Evolutionary conservation across 1,140 invertebrate genomes (phyloP), one percentile per base, ranked within the genome.

Genomic region (Neotoxoptera formosana): DNA sequence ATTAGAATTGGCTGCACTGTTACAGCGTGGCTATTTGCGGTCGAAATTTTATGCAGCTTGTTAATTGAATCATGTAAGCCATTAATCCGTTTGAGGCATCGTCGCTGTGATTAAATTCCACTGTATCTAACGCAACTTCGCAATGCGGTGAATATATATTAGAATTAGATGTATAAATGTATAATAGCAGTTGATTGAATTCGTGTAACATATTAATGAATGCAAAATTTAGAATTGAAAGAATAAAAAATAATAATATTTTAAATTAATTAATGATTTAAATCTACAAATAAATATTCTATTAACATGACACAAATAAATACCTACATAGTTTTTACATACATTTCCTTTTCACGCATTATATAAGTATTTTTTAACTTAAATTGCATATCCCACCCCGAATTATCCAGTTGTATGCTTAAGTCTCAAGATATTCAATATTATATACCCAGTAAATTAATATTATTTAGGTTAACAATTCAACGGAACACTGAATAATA

Each of bases 51-150:
- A 87, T 48, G 86, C 47, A 87, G 84, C 84, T 48, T 87, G 30
- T 87, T 48, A 87, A 87, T 48, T 87, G 86, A 87, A 87, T 87
- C 41, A 47, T 51, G 86, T 87, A 87, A 87, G 25, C 45, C 86
- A 87, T 87, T 87, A 87, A 87, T 87, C 45, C 45, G 86, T 48
- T n/a, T 47, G 45, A 87, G 45, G 45, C 45, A 25, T 47, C 84
- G 84, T 30, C 84, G 45, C 41, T 51, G 86, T 87, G 86, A 87
- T 87, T 87, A 87, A 87, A 87, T 48, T 48, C n/a, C 45, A 87
- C 17, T 14, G 60, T n/a, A 76, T n/a, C 14, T n/a, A 47, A 48
- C 17, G 47, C 17, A 87, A 87, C 86, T 87, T n/a, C 47, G 45
- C 21, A 48, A 48, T 48, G 84, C 84, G 47, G 86, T 84, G 83